Conservation (phyloP, 2,888 invertebrate species). For the Panopea generosa region DNA sequence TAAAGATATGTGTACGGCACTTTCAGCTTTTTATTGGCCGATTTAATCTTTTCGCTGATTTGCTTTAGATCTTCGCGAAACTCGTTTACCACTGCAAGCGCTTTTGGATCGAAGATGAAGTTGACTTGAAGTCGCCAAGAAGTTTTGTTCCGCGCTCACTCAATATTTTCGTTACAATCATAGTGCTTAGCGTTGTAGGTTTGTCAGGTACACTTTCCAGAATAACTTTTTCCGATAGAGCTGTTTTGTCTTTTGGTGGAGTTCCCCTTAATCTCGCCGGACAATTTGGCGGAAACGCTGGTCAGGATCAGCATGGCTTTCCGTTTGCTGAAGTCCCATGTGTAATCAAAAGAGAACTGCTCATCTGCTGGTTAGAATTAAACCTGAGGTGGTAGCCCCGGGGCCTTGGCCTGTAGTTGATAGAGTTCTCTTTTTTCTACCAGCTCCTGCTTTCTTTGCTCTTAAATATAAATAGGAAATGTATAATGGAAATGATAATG, state of each 20-base stretch:
- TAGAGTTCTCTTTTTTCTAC: constrained; percentile 73
- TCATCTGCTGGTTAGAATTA: constrained; percentile 39
- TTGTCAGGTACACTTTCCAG: constrained; percentile 80
- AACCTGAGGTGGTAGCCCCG: constrained; percentile 54
- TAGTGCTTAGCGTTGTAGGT: constrained; percentile 79
- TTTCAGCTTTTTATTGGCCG: constrained; percentile 75
- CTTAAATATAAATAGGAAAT: constrained; percentile 36
- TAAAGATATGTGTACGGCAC: constrained; percentile 83
- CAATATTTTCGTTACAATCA: constrained; percentile 83
- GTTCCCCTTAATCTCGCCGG: constrained; percentile 60
- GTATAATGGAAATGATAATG: too few species aligned
- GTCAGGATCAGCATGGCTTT: constrained; percentile 28
- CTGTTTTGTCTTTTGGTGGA: constrained; percentile 60
- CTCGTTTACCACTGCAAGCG: constrained; percentile 47
- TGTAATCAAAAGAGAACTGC: constrained; percentile 34
- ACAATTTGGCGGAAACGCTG: constrained; percentile 68
- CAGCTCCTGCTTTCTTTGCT: constrained; percentile 81
- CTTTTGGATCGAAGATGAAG: constrained; percentile 82
- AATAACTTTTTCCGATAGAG: constrained; percentile 72
- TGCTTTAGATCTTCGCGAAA: constrained; percentile 80
- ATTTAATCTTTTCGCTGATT: constrained; percentile 78
- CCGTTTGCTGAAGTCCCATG: constrained; percentile 46
- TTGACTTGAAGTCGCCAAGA: constrained; percentile 83
- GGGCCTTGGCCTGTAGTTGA: constrained; percentile 32
- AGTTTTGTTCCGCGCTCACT: constrained; percentile 77